Evolutionary conservation across 37 sponge, comb jelly and placozoan species (phyloP).

Genomic region (Oscarella lobularis): DNA sequence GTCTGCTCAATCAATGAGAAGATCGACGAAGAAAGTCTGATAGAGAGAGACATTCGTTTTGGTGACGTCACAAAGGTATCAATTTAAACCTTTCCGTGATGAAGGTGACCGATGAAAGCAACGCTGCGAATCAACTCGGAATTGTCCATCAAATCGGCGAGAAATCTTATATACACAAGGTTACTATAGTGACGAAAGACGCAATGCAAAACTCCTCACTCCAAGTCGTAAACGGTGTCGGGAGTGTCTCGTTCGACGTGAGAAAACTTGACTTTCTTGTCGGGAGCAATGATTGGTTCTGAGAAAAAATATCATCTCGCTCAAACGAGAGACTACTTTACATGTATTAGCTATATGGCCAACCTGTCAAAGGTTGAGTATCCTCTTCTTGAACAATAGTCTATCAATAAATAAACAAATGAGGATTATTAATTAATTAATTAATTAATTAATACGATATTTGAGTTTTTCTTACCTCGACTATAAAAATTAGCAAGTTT

Average conservation of each 20-base stretch:
- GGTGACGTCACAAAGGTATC: no score
- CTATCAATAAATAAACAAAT: no score
- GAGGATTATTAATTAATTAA: no score
- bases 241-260: constrained; percentile 73
- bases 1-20: constrained; percentile 90
- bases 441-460: no score
- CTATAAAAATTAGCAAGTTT: no score
- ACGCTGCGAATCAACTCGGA: constrained; percentile 86
- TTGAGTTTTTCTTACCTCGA: no score
- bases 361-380: constrained; percentile 89
- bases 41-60: background rate
- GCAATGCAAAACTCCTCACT: constrained; percentile 31
- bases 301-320: constrained; percentile 4
- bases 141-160: constrained; percentile 95
- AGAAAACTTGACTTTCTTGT: constrained; percentile 87
- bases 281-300: constrained; percentile 96
- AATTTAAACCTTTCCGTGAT: constrained; percentile 97
- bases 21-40: constrained; percentile 82
- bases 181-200: no score
- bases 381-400: constrained; percentile 97
- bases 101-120: constrained; percentile 84
- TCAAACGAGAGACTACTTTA: no score
- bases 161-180: constrained; percentile 35
- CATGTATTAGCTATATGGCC: no score
- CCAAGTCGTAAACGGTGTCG: constrained; percentile 67